These are phyloP conservation scores for Neodiprion virginianus DNA, from an alignment of 1,140 invertebrate genomes.

Conservation along the genomic window DNA sequence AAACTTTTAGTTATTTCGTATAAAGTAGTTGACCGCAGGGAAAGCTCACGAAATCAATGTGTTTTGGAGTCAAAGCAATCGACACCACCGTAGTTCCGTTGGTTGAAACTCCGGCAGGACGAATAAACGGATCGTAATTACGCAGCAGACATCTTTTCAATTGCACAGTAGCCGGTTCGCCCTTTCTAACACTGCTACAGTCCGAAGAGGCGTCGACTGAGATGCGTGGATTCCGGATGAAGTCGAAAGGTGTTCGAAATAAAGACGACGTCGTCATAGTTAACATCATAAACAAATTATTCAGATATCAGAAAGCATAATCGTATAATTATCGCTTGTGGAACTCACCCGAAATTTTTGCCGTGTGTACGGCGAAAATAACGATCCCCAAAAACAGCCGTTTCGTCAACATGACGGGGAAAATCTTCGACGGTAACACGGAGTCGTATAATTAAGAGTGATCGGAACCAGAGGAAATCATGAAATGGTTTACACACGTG, in stretches of 20 bases:
- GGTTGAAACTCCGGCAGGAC: constrained; percentile 39
- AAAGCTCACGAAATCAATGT: constrained; percentile 63
- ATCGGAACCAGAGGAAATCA: too few relatives aligned
- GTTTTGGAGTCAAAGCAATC: constrained; percentile 57
- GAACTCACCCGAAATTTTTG: neutral
- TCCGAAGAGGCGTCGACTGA: too few relatives aligned
- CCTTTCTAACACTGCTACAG: too few relatives aligned
- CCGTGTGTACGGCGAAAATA: neutral
- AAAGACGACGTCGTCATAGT: too few relatives aligned
- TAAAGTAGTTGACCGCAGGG: neutral
- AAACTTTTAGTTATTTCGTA: neutral
- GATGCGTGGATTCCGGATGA: too few relatives aligned
- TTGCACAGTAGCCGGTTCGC: constrained; percentile 2
- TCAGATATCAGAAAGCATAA: too few relatives aligned
- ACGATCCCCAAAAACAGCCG: neutral
- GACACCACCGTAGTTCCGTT: constrained; percentile 53
- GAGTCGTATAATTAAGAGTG: too few relatives aligned
- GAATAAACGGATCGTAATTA: constrained; percentile 59
- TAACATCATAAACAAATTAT: too few relatives aligned
- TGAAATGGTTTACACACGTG: too few relatives aligned
- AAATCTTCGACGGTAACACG: neutral
- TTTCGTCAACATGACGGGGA: neutral
- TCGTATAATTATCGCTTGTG: too few relatives aligned
- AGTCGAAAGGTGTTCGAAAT: too few relatives aligned
- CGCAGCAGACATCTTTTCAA: constrained; percentile 61